Evolutionary conservation across 2,888 invertebrate genomes (phyloP).

Genomic region (Acanthoscelides obtectus): DNA sequence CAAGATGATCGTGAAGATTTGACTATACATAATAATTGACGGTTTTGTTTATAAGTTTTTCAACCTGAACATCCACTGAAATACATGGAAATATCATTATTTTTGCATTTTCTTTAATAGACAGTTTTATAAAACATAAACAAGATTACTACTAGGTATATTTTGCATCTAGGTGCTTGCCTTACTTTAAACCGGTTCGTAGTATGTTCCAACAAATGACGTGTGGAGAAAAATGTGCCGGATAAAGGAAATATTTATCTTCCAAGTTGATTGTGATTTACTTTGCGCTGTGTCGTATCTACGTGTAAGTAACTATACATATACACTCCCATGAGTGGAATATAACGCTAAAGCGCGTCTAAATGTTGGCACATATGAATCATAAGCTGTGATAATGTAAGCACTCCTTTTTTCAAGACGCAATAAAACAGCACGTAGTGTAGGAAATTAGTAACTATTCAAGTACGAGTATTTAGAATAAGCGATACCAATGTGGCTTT

Average conservation of each 20-base stretch:
- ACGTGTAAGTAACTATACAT: too few relatives aligned
- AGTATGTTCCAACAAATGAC: neutral
- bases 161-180: neutral
- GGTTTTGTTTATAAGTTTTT: too few relatives aligned
- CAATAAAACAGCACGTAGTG: neutral
- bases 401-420: neutral
- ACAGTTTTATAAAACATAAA: neutral
- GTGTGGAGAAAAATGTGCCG: neutral
- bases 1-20: too few relatives aligned
- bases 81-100: too few relatives aligned
- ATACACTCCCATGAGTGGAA: neutral
- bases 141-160: neutral
- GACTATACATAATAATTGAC: too few relatives aligned
- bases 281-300: neutral
- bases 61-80: too few relatives aligned
- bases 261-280: neutral
- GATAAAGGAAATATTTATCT: neutral
- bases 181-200: neutral
- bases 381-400: neutral
- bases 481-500: too few relatives aligned
- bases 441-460: too few relatives aligned
- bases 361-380: neutral
- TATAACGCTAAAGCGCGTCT: neutral
- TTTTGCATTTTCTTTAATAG: too few relatives aligned
- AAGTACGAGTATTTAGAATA: too few relatives aligned